A percentile compares a stretch with the other conserved stretches of the same genome.
These are phyloP conservation scores for Tautogolabrus adspersus DNA, from an alignment of 2,113 vertebrate genomes.

Conservation along the genomic window DNA sequence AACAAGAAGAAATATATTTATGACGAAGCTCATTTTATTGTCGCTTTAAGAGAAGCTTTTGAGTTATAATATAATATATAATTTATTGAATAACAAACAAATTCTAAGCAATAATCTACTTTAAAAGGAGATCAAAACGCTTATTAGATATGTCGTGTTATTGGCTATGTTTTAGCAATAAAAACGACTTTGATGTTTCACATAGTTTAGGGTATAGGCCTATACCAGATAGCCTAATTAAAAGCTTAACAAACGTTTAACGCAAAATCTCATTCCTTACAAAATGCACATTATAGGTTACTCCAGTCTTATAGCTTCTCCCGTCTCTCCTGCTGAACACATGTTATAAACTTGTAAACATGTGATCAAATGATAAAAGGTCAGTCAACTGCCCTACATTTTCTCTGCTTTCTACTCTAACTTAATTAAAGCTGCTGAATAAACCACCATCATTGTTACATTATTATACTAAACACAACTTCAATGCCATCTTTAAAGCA, in stretches of 20 bases:
- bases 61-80: too few relatives aligned
- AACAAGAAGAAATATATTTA: too few relatives aligned
- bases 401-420: not conserved
- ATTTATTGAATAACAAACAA: too few relatives aligned
- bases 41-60: too few relatives aligned
- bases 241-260: not conserved
- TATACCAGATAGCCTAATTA: not conserved
- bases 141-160: too few relatives aligned
- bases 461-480: not conserved
- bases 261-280: too few relatives aligned
- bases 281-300: not conserved
- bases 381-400: slow-evolving; percentile 5
- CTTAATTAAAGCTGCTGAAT: not conserved
- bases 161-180: not conserved
- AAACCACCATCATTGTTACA: not conserved
- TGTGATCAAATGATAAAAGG: slow-evolving; percentile 8
- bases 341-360: not conserved
- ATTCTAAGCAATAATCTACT: too few relatives aligned
- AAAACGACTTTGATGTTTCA: not conserved
- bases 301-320: too few relatives aligned
- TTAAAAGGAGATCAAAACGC: too few relatives aligned
- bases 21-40: too few relatives aligned
- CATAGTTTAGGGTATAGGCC: not conserved
- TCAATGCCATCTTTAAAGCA: not conserved
- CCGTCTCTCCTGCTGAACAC: too few relatives aligned